Conservation (phyloP, 1,140 invertebrate species). For the Xylocopa sonorina region DNA sequence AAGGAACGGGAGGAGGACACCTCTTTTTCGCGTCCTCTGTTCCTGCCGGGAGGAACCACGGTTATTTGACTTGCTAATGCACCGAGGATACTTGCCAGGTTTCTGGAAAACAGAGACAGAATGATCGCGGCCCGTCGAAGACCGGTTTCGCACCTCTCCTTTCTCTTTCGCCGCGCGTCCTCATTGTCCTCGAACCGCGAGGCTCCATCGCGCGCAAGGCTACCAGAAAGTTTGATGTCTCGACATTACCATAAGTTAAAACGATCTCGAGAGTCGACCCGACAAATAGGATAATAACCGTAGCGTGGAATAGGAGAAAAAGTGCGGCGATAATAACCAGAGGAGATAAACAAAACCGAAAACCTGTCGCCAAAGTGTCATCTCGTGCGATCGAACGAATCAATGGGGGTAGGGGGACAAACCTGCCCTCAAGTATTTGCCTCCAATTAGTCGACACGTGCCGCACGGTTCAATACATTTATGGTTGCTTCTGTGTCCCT, state of each 20-base stretch:
- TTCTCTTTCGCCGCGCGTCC: conserved; percentile 33
- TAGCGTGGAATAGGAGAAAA: too few relatives aligned
- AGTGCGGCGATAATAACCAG: too few relatives aligned
- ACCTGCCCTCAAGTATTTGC: conserved; percentile 12
- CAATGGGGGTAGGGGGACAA: not conserved
- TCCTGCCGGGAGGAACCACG: conserved; percentile 62
- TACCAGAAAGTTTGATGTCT: not conserved
- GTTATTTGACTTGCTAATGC: conserved; percentile 77
- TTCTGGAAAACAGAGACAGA: conserved; percentile 51
- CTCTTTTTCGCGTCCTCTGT: conserved; percentile 46
- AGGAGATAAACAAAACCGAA: too few relatives aligned
- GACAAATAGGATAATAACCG: too few relatives aligned
- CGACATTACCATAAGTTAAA: not conserved
- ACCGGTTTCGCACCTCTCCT: conserved; percentile 49
- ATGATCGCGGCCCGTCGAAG: conserved; percentile 25
- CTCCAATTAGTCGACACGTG: conserved; percentile 71
- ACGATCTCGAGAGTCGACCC: not conserved
- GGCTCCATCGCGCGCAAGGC: not conserved
- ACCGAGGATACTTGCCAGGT: conserved; percentile 68
- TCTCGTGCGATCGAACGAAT: not conserved
- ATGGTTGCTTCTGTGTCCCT: conserved; percentile 70
- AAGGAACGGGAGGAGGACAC: conserved; percentile 3
- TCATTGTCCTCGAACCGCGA: conserved; percentile 16
- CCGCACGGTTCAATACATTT: conserved; percentile 67
- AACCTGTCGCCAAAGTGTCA: not conserved